A percentile compares a stretch with the other conserved stretches of the same genome.
Conservation (phyloP, 2,113 vertebrate genomes). For the Mesoclemmys tuberculata region DNA sequence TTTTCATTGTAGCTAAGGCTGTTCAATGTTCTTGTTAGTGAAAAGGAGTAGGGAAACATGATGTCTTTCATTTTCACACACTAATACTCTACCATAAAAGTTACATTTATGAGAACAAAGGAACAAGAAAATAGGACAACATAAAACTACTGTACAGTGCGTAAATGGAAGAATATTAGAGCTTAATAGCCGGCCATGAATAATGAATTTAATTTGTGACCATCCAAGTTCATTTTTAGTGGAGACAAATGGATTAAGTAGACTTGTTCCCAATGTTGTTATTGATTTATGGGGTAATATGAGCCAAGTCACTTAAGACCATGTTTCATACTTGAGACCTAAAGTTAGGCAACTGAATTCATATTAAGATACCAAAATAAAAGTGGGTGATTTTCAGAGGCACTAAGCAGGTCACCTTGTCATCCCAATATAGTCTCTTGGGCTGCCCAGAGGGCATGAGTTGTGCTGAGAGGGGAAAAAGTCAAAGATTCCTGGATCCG, state of each 20-base stretch:
- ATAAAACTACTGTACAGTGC: not conserved
- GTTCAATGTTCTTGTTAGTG: slow-evolving; percentile 2
- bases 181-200: not conserved
- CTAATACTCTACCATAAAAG: not conserved
- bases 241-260: slow-evolving; percentile 30
- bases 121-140: slow-evolving; percentile 32
- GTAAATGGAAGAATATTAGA: not conserved
- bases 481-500: not conserved
- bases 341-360: not conserved
- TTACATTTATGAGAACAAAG: slow-evolving; percentile 41
- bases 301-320: not conserved
- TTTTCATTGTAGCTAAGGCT: slow-evolving; percentile 19
- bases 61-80: slow-evolving; percentile 12
- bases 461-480: no score
- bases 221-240: not conserved
- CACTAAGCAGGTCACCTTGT: not conserved
- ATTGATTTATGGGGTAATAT: not conserved
- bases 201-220: slow-evolving; percentile 42
- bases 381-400: not conserved
- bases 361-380: slow-evolving; percentile 16
- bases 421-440: not conserved
- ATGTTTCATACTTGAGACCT: not conserved
- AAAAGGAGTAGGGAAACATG: slow-evolving; percentile 22
- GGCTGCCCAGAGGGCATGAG: no score
- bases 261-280: not conserved